These are phyloP conservation scores for Gallinago nigripennis DNA, from an alignment of 2,797 vertebrate genomes.

Conservation along the genomic window DNA sequence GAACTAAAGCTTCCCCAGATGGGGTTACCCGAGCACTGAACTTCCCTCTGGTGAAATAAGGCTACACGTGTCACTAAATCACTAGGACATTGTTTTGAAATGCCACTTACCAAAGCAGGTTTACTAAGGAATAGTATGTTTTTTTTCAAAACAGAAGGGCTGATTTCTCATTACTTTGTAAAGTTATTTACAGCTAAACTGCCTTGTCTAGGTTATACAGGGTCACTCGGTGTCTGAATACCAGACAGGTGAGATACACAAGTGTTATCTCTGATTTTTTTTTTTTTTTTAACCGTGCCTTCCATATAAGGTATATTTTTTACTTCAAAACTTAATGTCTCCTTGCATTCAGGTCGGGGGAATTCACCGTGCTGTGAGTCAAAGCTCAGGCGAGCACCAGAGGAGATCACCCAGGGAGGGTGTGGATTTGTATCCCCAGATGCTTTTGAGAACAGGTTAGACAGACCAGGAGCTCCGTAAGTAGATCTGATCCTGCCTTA, in stretches of 20 bases:
- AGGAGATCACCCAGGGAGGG: background rate
- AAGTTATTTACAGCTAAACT: slow-evolving; percentile 31
- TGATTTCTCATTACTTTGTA: background rate
- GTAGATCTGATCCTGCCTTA: background rate
- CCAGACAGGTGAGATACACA: slow-evolving; percentile 60
- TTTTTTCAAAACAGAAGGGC: slow-evolving; percentile 9
- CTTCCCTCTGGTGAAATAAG: background rate
- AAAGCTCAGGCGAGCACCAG: background rate
- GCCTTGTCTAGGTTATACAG: slow-evolving; percentile 1
- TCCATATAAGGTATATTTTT: slow-evolving; percentile 27
- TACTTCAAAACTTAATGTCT: background rate
- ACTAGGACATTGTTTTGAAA: background rate
- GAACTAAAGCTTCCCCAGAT: background rate
- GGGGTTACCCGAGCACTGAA: background rate
- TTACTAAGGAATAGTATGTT: background rate
- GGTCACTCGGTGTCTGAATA: slow-evolving; percentile 59
- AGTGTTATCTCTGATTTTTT: background rate
- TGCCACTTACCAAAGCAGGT: background rate
- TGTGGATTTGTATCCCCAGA: background rate
- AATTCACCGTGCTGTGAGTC: slow-evolving; percentile 28
- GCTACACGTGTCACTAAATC: background rate
- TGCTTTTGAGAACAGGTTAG: background rate
- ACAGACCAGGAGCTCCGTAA: background rate
- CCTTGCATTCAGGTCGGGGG: background rate
- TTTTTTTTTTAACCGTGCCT: background rate